Percentiles rank a stretch among this genome's conserved stretches.
phyloP scores from a whole-genome alignment of 2,797 vertebrate species.

The Loriculus beryllinus region DNA sequence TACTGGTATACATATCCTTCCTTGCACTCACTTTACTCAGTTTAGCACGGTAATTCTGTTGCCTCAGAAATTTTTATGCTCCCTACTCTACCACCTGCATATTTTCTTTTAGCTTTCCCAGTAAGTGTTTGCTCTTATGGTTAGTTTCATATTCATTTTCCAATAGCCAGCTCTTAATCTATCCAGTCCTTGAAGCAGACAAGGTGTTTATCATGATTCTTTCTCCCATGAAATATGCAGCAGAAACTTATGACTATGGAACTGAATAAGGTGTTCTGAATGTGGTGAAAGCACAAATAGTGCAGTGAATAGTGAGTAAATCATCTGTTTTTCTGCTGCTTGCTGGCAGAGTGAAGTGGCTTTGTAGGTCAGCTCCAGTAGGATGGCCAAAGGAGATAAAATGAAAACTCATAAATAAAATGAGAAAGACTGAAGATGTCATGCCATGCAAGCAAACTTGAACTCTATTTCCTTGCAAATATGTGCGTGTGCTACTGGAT shows the following conservation, averaged over 20 bases:
- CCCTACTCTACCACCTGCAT: background rate
- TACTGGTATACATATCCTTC: background rate
- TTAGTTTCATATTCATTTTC: background rate
- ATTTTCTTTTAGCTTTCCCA: background rate
- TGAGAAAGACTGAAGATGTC: background rate
- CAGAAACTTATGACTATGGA: background rate
- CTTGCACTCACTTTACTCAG: background rate
- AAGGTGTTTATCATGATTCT: background rate
- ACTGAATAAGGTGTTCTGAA: background rate
- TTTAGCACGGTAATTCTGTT: background rate
- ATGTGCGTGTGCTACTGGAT: background rate
- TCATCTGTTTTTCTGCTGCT: background rate
- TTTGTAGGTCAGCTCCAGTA: slow-evolving; percentile 83
- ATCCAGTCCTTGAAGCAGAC: background rate
- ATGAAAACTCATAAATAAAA: slow-evolving; percentile 79
- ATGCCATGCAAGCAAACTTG: background rate
- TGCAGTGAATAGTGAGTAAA: background rate
- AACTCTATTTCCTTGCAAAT: background rate
- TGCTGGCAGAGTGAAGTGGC: slow-evolving; percentile 76
- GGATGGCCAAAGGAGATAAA: slow-evolving; percentile 82
- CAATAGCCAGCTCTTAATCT: background rate
- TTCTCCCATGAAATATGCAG: background rate
- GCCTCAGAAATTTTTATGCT: background rate
- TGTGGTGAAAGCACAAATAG: background rate
- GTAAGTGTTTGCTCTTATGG: background rate